These are phyloP conservation scores for Acanthisitta chloris DNA, from an alignment of 2,113 vertebrate genomes.

Conservation along the genomic window DNA sequence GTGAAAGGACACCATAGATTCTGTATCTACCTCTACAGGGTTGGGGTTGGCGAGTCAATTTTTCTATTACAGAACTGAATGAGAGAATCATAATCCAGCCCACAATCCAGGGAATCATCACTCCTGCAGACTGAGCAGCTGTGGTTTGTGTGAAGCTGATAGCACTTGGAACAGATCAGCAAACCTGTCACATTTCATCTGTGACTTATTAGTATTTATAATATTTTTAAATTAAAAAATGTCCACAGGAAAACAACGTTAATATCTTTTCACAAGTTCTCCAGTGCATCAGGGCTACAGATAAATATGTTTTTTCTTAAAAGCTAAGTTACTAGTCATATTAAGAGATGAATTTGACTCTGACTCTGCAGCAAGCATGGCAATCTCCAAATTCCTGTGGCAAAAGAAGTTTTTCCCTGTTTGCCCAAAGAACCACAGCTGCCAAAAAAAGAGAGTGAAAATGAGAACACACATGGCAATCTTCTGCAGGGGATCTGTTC, in stretches of 20 bases:
- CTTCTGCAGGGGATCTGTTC: not conserved
- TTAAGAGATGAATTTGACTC: not conserved
- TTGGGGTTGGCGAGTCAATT: not conserved
- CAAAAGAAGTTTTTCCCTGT: not conserved
- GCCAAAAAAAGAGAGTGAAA: not conserved
- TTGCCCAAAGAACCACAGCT: not conserved
- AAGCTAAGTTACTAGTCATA: not conserved
- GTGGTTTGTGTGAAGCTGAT: not conserved
- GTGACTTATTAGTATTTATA: not conserved
- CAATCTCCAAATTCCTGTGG: not conserved
- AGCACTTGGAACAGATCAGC: not conserved
- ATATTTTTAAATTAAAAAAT: not conserved
- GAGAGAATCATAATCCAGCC: not conserved
- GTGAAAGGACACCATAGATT: not conserved
- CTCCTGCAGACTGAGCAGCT: not conserved
- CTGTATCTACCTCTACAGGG: not conserved
- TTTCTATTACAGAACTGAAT: not conserved
- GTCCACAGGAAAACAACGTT: not conserved
- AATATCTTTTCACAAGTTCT: not conserved
- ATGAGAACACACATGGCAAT: not conserved
- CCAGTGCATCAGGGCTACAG: not conserved
- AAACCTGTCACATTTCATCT: not conserved
- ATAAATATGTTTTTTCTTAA: not conserved
- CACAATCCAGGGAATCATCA: not conserved
- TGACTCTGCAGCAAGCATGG: not conserved